Conservation (phyloP, 2,888 invertebrate species). For the Phortica okadai region DNA sequence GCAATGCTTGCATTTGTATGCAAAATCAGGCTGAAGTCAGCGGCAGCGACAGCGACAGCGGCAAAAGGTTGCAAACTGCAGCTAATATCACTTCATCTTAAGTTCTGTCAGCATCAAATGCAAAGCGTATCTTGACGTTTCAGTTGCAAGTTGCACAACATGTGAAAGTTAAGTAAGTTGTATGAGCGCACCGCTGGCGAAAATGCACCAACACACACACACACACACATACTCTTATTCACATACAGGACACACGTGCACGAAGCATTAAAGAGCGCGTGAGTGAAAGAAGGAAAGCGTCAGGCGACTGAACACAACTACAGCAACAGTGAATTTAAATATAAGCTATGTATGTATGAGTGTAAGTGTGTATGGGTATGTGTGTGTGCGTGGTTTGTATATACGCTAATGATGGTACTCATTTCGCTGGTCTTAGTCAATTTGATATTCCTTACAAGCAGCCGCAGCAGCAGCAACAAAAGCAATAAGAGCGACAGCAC, state of each 20-base stretch:
- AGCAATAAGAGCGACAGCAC: conserved; percentile 37
- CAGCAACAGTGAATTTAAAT: neutral
- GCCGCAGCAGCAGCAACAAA: conserved; percentile 34
- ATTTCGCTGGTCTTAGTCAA: conserved; percentile 67
- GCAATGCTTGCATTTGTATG: neutral
- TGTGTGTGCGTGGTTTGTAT: conserved; percentile 37
- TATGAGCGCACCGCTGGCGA: conserved; percentile 31
- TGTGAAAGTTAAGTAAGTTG: neutral
- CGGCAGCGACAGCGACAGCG: conserved; percentile 40
- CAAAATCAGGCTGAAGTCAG: conserved; percentile 51
- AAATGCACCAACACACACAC: conserved; percentile 21
- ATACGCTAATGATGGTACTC: conserved; percentile 67
- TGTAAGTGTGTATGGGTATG: conserved; percentile 19
- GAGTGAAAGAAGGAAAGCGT: neutral
- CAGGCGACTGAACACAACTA: neutral
- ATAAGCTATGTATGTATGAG: conserved; percentile 19
- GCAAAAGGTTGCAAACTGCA: conserved; percentile 59
- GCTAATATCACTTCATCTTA: conserved; percentile 69
- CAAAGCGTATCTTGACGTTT: conserved; percentile 9
- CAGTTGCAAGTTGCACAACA: neutral
- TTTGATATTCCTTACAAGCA: conserved; percentile 62
- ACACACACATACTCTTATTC: neutral
- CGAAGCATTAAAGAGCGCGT: neutral
- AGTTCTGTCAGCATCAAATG: neutral
- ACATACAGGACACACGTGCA: neutral